These are phyloP conservation scores for Musca domestica DNA, from an alignment of 1,140 invertebrate genomes.

Conservation along the genomic window DNA sequence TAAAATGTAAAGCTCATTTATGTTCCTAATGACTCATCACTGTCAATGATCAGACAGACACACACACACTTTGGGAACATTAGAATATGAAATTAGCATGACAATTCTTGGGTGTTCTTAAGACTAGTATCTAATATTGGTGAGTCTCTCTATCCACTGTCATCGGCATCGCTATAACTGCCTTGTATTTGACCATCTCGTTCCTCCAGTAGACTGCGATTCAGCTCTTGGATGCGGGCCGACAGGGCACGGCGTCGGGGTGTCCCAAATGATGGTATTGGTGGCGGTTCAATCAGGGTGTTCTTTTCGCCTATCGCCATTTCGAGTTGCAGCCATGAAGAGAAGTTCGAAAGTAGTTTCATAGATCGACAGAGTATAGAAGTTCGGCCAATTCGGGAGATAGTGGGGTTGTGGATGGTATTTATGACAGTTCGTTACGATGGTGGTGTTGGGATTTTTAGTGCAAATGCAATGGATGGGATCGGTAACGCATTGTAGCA, in stretches of 20 bases:
- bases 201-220: slow-evolving; percentile 49
- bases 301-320: slow-evolving; percentile 47
- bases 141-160: slow-evolving; percentile 38
- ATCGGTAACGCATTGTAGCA: not conserved
- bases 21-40: no score
- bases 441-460: not conserved
- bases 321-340: no score
- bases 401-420: no score
- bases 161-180: slow-evolving; percentile 51
- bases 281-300: slow-evolving; percentile 49
- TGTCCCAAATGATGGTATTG: slow-evolving; percentile 48
- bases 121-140: not conserved
- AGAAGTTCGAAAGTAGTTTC: no score
- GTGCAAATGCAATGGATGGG: not conserved
- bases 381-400: no score
- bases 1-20: no score
- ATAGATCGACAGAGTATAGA: no score
- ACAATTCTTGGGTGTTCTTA: slow-evolving; percentile 10
- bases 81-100: not conserved
- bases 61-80: no score
- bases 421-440: not conserved
- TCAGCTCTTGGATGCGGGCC: slow-evolving; percentile 49
- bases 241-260: slow-evolving; percentile 49
- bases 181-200: slow-evolving; percentile 49
- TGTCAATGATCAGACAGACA: no score